Evolutionary conservation across 1,140 invertebrate species (phyloP).

Genomic region (Carposina sasakii): DNA sequence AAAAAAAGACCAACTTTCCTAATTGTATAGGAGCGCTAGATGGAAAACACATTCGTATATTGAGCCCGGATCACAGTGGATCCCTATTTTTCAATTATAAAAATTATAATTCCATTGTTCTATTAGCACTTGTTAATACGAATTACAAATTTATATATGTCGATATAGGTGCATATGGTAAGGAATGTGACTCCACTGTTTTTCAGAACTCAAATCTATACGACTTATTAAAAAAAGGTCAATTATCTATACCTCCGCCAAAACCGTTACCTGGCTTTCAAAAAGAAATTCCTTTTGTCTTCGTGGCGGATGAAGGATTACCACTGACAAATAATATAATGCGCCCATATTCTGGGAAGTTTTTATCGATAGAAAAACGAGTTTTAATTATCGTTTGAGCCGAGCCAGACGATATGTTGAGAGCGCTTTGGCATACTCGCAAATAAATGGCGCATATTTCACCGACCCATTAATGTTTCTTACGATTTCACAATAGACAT

Average conservation of each 20-base stretch:
- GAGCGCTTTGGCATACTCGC: conserved; percentile 15
- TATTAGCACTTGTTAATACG: conserved; percentile 44
- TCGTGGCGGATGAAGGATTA: background rate
- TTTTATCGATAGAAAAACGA: conserved; percentile 1
- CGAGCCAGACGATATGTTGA: conserved; percentile 10
- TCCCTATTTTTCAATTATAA: conserved; percentile 63
- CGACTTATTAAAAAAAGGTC: background rate
- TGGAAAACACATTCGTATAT: conserved; percentile 49
- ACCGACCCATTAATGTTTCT: conserved; percentile 11
- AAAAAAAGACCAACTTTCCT: conserved; percentile 40
- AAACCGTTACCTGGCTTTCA: background rate
- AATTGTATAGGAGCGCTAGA: conserved; percentile 48
- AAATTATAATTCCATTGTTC: conserved; percentile 44
- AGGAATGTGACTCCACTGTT: conserved; percentile 34
- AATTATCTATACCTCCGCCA: conserved; percentile 1
- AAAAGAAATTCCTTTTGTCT: background rate
- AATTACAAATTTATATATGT: conserved; percentile 37
- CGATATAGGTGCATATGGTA: conserved; percentile 41
- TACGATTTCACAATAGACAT: conserved; percentile 7
- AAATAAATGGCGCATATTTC: conserved; percentile 17
- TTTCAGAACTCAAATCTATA: conserved; percentile 25
- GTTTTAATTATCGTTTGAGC: conserved; percentile 7
- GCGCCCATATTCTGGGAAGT: conserved; percentile 20
- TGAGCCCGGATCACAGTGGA: conserved; percentile 35
- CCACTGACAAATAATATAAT: background rate